phyloP scores from a whole-genome alignment of 2,888 invertebrate species.

The Synergus itoensis region DNA sequence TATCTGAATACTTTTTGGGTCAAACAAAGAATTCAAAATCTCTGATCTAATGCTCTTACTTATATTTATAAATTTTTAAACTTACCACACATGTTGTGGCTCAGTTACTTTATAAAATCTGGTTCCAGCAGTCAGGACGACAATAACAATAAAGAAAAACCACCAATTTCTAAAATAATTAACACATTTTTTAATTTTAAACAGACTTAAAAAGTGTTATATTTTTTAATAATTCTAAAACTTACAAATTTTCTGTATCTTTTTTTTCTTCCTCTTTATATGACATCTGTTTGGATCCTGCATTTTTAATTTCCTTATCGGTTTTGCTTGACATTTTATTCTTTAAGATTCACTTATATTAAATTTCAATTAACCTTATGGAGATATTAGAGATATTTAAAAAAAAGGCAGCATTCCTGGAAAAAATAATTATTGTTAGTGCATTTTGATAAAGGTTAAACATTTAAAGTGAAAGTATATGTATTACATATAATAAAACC shows the following conservation, averaged over 20 bases:
- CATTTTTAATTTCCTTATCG: neutral
- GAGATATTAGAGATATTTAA: neutral
- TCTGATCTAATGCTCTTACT: too few species aligned
- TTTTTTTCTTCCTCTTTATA: neutral
- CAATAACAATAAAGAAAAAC: constrained; percentile 83
- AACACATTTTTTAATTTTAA: neutral
- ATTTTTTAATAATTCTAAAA: neutral
- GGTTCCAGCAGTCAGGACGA: constrained; percentile 85
- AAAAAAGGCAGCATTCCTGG: neutral
- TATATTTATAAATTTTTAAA: constrained; percentile 50
- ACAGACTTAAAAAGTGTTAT: too few species aligned
- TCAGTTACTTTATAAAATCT: constrained; percentile 94
- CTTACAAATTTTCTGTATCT: constrained; percentile 10
- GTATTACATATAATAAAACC: too few species aligned
- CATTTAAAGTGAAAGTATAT: neutral
- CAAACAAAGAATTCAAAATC: too few species aligned
- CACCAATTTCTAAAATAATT: constrained; percentile 81
- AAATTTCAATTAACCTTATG: neutral
- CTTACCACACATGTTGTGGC: constrained; percentile 96
- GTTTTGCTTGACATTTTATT: constrained; percentile 17
- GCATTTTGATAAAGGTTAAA: neutral
- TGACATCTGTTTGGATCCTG: neutral
- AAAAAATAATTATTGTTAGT: neutral
- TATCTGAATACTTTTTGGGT: too few species aligned
- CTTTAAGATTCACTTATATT: neutral